A percentile compares a stretch with the other conserved stretches of the same genome.
These are phyloP conservation scores for Pungitius pungitius DNA, from an alignment of 2,113 vertebrate species.

Conservation along the genomic window DNA sequence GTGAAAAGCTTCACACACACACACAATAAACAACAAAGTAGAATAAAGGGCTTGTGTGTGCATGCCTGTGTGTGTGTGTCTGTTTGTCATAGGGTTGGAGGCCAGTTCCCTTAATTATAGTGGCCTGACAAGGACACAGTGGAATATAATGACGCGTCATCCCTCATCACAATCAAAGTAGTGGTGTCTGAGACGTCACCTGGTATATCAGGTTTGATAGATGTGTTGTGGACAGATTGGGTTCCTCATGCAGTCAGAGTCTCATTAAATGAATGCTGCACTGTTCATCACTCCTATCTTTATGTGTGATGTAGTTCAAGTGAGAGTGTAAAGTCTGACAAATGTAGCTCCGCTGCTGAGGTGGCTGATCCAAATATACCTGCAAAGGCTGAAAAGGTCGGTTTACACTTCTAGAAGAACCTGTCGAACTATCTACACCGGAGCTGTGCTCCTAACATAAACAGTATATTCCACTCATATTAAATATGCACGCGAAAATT, in stretches of 20 bases:
- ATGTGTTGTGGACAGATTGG: constrained; percentile 18
- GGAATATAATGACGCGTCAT: constrained; percentile 10
- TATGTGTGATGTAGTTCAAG: not conserved
- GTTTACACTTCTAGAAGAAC: not conserved
- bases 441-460: not conserved
- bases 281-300: not conserved
- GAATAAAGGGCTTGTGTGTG: too few relatives aligned
- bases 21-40: not conserved
- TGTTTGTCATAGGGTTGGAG: not conserved
- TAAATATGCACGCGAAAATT: not conserved
- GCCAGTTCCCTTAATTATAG: constrained; percentile 12
- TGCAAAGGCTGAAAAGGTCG: not conserved
- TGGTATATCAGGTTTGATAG: constrained; percentile 15
- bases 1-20: constrained; percentile 16
- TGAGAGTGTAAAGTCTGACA: not conserved
- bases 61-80: too few relatives aligned
- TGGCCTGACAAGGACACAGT: constrained; percentile 12
- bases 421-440: not conserved
- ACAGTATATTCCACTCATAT: not conserved
- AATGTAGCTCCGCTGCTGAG: not conserved
- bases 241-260: not conserved
- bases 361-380: not conserved
- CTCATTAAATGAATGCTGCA: not conserved
- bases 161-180: constrained; percentile 21
- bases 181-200: constrained; percentile 22